Percentiles rank a stretch among this genome's conserved stretches.
Conservation (phyloP, 2,888 invertebrate species). For the Folsomia candida region DNA sequence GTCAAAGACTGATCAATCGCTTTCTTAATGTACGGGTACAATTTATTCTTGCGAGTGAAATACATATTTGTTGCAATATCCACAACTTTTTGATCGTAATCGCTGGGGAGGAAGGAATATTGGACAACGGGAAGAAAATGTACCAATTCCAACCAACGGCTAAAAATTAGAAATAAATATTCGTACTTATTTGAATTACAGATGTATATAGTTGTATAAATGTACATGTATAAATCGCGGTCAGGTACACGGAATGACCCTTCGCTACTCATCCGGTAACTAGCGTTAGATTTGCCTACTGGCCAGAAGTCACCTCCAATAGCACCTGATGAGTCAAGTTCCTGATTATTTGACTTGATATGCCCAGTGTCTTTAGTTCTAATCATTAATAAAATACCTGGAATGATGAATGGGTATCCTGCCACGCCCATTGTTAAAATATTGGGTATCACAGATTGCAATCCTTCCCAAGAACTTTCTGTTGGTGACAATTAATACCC, state of each 20-base stretch:
- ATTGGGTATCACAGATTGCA: constrained; percentile 79
- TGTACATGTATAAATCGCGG: constrained; percentile 77
- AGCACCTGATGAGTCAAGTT: too few species aligned
- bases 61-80: constrained; percentile 66
- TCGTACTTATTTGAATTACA: too few species aligned
- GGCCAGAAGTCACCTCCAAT: constrained; percentile 76
- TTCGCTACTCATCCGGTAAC: neutral
- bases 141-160: constrained; percentile 85
- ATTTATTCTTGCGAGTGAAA: constrained; percentile 60
- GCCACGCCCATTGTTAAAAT: constrained; percentile 82
- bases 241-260: constrained; percentile 60
- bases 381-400: too few species aligned
- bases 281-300: neutral
- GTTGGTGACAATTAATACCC: constrained; percentile 54
- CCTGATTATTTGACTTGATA: too few species aligned
- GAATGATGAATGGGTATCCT: constrained; percentile 89
- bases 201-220: too few species aligned
- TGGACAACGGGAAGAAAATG: constrained; percentile 89
- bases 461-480: constrained; percentile 82
- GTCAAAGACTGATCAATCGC: constrained; percentile 75
- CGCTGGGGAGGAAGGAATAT: constrained; percentile 84
- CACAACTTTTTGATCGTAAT: constrained; percentile 74
- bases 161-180: too few species aligned
- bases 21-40: constrained; percentile 72
- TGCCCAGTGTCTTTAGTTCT: too few species aligned